A percentile compares a stretch with the other conserved stretches of the same genome.
Evolutionary conservation across 2,797 vertebrate species (phyloP).

Genomic region (Corythornis leucogaster): DNA sequence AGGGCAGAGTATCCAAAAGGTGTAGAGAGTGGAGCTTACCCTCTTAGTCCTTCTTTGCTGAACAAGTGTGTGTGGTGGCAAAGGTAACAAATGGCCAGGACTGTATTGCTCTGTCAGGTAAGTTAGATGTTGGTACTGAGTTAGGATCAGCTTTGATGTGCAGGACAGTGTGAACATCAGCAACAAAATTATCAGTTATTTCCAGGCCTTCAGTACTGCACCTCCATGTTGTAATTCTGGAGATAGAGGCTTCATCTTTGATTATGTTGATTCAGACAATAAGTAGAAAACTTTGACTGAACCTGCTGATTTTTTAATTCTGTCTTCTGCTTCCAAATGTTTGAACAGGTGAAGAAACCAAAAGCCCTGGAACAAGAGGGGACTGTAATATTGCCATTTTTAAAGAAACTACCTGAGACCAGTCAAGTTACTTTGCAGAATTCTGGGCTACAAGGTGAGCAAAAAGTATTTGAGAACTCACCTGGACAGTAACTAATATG

Average conservation of each 20-base stretch:
- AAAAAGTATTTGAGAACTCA: neutral
- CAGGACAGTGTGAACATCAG: neutral
- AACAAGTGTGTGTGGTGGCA: neutral
- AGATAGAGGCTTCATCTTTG: neutral
- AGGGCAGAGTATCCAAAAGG: neutral
- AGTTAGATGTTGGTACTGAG: neutral
- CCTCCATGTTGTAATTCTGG: neutral
- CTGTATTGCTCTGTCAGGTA: neutral
- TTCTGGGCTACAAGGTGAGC: slow-evolving; percentile 74
- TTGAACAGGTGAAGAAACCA: slow-evolving; percentile 69
- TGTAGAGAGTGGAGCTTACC: neutral
- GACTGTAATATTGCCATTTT: slow-evolving; percentile 68
- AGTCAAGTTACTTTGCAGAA: slow-evolving; percentile 75
- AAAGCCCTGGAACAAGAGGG: slow-evolving; percentile 74
- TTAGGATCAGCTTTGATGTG: neutral
- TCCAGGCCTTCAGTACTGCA: neutral
- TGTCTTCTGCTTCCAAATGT: slow-evolving; percentile 7
- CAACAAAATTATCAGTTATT: neutral
- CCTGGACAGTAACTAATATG: neutral
- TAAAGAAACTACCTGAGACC: slow-evolving; percentile 71
- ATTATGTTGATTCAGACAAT: neutral
- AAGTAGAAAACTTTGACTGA: neutral
- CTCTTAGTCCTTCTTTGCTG: neutral
- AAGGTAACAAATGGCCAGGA: neutral
- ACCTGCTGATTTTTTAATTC: neutral